phyloP scores from a whole-genome alignment of 2,888 invertebrate species.

The Brachypalpus laphriformis region DNA sequence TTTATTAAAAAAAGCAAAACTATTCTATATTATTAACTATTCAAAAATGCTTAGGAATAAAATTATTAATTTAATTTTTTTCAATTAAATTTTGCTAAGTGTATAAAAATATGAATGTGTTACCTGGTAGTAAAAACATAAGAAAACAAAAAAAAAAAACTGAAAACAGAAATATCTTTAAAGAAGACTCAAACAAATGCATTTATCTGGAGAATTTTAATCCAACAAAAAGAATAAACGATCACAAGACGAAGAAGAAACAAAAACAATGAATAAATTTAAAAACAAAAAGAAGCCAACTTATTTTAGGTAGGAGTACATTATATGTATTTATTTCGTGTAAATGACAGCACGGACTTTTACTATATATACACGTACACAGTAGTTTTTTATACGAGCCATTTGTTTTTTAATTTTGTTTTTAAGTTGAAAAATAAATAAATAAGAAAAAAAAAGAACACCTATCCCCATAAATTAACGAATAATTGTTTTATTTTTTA shows the following conservation, averaged over 20 bases:
- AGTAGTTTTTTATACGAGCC: slow-evolving; percentile 72
- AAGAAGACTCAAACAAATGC: slow-evolving; percentile 55
- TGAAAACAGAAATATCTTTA: slow-evolving; percentile 31
- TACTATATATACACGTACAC: slow-evolving; percentile 64
- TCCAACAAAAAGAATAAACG: slow-evolving; percentile 13
- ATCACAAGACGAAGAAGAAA: slow-evolving; percentile 27
- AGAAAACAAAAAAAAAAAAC: slow-evolving; percentile 25
- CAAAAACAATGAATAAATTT: slow-evolving; percentile 43
- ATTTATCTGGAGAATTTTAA: slow-evolving; percentile 41
- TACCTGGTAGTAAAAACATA: slow-evolving; percentile 66
- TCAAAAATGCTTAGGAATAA: slow-evolving; percentile 67
- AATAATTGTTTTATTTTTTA: slow-evolving; percentile 34
- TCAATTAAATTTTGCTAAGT: slow-evolving; percentile 58
- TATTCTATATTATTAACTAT: slow-evolving; percentile 50
- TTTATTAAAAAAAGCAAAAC: slow-evolving; percentile 60
- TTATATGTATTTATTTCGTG: slow-evolving; percentile 57
- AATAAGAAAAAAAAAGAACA: slow-evolving; percentile 15
- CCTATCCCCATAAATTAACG: slow-evolving; percentile 47
- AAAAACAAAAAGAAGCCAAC: slow-evolving; percentile 60
- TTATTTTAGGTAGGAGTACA: slow-evolving; percentile 63
- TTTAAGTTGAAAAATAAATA: slow-evolving; percentile 15
- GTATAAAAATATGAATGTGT: slow-evolving; percentile 68
- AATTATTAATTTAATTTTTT: slow-evolving; percentile 60
- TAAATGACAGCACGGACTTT: slow-evolving; percentile 68
- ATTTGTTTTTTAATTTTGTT: slow-evolving; percentile 24